Percentiles rank a stretch among this genome's conserved stretches.
Evolutionary conservation across 2,113 vertebrate genomes (phyloP).

Genomic region (Gallinago undulata): DNA sequence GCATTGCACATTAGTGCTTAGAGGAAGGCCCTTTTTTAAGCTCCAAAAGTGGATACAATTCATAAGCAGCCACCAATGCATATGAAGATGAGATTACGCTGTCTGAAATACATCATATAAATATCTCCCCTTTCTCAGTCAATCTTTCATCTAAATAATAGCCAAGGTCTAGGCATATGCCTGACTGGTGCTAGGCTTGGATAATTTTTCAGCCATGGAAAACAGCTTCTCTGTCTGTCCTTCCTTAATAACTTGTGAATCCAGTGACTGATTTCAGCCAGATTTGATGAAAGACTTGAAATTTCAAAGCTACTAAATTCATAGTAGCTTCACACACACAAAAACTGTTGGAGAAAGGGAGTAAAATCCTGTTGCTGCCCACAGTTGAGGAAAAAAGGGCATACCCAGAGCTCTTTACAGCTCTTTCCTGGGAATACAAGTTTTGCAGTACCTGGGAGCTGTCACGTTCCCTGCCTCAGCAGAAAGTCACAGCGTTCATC

Average conservation of each 20-base stretch:
- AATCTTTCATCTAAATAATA: not conserved
- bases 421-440: not conserved
- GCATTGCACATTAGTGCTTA: not conserved
- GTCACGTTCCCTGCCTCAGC: not conserved
- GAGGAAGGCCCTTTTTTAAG: not conserved
- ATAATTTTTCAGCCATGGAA: not conserved
- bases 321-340: not conserved
- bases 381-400: accelerated
- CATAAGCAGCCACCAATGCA: not conserved
- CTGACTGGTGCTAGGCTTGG: not conserved
- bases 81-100: not conserved
- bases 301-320: not conserved
- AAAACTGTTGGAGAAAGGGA: not conserved
- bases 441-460: not conserved
- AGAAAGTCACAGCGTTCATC: not conserved
- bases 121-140: not conserved
- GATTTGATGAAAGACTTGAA: not conserved
- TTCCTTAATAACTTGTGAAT: not conserved
- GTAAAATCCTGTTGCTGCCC: not conserved
- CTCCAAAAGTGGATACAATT: not conserved
- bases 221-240: not conserved
- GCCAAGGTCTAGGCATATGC: not conserved
- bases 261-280: not conserved
- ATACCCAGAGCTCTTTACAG: not conserved
- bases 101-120: not conserved